These are phyloP conservation scores for Lutraria lutraria DNA, from an alignment of 2,888 invertebrate genomes.

Conservation along the genomic window DNA sequence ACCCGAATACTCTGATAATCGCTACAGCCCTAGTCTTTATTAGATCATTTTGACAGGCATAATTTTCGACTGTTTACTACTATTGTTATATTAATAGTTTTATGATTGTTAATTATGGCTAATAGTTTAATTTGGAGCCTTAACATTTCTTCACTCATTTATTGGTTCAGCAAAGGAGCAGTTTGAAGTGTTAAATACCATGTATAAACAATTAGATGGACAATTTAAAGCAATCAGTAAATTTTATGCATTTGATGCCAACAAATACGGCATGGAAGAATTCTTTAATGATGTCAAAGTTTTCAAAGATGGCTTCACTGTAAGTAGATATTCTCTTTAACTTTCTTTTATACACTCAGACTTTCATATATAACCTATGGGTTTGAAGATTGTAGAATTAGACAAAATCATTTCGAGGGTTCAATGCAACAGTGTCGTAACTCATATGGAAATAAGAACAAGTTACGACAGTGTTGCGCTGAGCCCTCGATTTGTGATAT, in stretches of 20 bases:
- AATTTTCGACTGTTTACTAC: no score
- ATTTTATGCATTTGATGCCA: conserved; percentile 96
- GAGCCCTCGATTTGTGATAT: no score
- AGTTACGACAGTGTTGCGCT: no score
- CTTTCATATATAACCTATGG: neutral
- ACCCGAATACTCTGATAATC: no score
- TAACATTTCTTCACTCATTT: conserved; percentile 88
- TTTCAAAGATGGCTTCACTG: conserved; percentile 95
- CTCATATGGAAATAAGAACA: no score
- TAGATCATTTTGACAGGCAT: no score
- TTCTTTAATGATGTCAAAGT: conserved; percentile 97
- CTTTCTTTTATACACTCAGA: no score
- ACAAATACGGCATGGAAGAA: conserved; percentile 97
- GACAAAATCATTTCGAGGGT: no score
- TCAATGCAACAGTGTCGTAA: no score
- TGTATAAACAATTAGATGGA: conserved; percentile 97
- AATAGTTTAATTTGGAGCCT: conserved; percentile 31
- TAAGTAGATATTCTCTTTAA: conserved; percentile 56
- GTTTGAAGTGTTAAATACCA: conserved; percentile 95
- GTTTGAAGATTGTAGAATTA: neutral
- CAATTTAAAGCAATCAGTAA: conserved; percentile 94
- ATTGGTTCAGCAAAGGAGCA: conserved; percentile 94
- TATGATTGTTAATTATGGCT: no score
- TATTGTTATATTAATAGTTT: no score
- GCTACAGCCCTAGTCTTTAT: no score